Evolutionary conservation across 1,140 invertebrate genomes (phyloP).

Genomic region (Brachionus koreanus): DNA sequence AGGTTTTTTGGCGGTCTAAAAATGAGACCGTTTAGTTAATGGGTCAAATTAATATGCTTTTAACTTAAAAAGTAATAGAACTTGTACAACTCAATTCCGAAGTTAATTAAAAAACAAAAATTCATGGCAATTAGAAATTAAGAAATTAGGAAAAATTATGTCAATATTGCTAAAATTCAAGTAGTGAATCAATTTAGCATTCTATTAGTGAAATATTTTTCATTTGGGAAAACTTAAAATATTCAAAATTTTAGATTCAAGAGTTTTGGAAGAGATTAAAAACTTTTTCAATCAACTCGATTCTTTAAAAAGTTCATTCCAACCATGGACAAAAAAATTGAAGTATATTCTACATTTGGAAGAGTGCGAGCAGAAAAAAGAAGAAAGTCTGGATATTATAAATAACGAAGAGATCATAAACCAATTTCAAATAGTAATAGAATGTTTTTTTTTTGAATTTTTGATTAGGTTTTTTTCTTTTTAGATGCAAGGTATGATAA

Average conservation of each 20-base stretch:
- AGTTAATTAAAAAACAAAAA: too few relatives aligned
- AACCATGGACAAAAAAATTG: slow-evolving; percentile 27
- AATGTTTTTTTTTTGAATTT: background rate
- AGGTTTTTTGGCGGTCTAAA: too few relatives aligned
- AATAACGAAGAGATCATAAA: slow-evolving; percentile 42
- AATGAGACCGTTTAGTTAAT: too few relatives aligned
- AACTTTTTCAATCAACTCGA: slow-evolving; percentile 36
- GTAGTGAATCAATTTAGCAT: background rate
- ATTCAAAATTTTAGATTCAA: background rate
- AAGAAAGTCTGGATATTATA: slow-evolving; percentile 16
- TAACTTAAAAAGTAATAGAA: too few relatives aligned
- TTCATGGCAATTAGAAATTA: too few relatives aligned
- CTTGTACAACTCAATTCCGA: too few relatives aligned
- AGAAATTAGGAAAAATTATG: too few relatives aligned
- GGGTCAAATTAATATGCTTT: too few relatives aligned
- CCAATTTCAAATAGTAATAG: slow-evolving; percentile 48
- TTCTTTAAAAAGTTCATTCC: slow-evolving; percentile 37
- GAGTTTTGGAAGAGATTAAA: slow-evolving; percentile 28
- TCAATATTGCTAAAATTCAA: too few relatives aligned
- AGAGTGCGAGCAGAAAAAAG: slow-evolving; percentile 4
- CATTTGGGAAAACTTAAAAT: background rate
- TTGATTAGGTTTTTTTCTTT: slow-evolving; percentile 46
- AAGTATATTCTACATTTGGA: slow-evolving; percentile 13
- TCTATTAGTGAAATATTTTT: background rate
- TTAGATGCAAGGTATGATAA: slow-evolving; percentile 67